Percentiles rank a stretch among this genome's conserved stretches.
Conservation (phyloP, 2,797 vertebrate species). For the Sus cebifrons region DNA sequence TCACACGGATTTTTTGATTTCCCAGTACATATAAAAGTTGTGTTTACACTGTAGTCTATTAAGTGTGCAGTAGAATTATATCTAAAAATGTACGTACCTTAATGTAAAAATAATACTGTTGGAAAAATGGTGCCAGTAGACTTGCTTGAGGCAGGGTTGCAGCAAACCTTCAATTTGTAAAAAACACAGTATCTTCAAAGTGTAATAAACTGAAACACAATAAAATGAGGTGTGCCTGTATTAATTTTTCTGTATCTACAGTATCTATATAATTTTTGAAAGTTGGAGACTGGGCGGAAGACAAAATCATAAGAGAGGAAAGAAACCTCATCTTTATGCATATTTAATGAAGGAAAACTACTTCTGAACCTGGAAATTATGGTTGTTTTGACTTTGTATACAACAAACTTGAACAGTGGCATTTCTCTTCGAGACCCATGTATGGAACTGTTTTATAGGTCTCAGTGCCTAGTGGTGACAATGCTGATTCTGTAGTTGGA, state of each 20-base stretch:
- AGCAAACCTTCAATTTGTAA: neutral
- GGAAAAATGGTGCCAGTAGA: too few relatives aligned
- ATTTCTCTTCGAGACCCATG: neutral
- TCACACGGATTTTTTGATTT: neutral
- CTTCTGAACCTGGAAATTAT: neutral
- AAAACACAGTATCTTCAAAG: neutral
- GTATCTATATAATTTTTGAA: constrained; percentile 7
- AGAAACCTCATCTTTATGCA: neutral
- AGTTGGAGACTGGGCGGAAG: neutral
- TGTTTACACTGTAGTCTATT: neutral
- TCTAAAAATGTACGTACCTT: neutral
- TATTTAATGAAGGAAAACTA: constrained; percentile 42
- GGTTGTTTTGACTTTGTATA: neutral
- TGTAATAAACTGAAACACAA: neutral
- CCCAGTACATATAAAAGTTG: neutral
- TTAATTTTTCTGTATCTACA: constrained; percentile 23
- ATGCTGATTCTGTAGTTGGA: neutral
- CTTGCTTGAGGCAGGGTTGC: neutral
- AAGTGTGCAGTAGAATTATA: neutral
- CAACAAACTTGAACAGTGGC: neutral
- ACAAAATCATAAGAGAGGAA: neutral
- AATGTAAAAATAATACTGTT: neutral
- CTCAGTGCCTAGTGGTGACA: too few relatives aligned
- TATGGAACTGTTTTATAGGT: neutral
- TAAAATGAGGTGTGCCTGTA: neutral